Percentiles rank a stretch among this genome's conserved stretches.
These are phyloP conservation scores for Apeira syringaria DNA, from an alignment of 2,888 invertebrate genomes.

Conservation along the genomic window DNA sequence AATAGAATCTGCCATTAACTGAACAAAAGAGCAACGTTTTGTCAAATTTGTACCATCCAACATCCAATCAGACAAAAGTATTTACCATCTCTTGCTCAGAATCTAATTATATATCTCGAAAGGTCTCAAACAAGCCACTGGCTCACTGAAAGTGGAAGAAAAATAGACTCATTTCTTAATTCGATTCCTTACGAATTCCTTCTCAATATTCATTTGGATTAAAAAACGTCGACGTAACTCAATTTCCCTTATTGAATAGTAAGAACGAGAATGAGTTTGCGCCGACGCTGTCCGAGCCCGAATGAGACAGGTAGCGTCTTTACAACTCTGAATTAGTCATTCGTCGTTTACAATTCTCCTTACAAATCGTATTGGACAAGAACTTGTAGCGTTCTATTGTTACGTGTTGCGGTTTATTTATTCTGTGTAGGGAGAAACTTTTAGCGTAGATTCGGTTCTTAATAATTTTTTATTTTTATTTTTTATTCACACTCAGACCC, in stretches of 20 bases:
- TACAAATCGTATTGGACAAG: background rate
- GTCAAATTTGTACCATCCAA: slow-evolving; percentile 1
- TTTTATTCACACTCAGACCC: no score
- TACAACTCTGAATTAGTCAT: slow-evolving; percentile 8
- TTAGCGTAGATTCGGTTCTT: no score
- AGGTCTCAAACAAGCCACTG: slow-evolving; percentile 2
- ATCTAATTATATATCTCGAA: slow-evolving; percentile 24
- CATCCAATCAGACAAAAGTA: slow-evolving; percentile 21
- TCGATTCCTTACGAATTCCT: slow-evolving; percentile 35
- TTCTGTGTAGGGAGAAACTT: no score
- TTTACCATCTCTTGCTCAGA: slow-evolving; percentile 8
- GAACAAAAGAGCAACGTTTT: no score
- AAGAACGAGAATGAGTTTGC: slow-evolving; percentile 27
- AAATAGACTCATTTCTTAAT: slow-evolving; percentile 26
- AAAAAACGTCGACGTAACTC: slow-evolving; percentile 33
- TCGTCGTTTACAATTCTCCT: slow-evolving; percentile 3
- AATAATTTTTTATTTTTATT: no score
- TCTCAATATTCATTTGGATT: slow-evolving; percentile 25
- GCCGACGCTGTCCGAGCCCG: slow-evolving; percentile 16
- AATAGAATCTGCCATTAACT: no score
- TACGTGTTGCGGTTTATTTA: no score
- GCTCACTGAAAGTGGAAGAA: slow-evolving; percentile 1
- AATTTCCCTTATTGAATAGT: slow-evolving; percentile 41
- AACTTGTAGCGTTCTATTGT: no score
- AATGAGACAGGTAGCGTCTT: slow-evolving; percentile 19